These are phyloP conservation scores for Capitulum mitella DNA, from an alignment of 2,888 invertebrate genomes.

Conservation along the genomic window DNA sequence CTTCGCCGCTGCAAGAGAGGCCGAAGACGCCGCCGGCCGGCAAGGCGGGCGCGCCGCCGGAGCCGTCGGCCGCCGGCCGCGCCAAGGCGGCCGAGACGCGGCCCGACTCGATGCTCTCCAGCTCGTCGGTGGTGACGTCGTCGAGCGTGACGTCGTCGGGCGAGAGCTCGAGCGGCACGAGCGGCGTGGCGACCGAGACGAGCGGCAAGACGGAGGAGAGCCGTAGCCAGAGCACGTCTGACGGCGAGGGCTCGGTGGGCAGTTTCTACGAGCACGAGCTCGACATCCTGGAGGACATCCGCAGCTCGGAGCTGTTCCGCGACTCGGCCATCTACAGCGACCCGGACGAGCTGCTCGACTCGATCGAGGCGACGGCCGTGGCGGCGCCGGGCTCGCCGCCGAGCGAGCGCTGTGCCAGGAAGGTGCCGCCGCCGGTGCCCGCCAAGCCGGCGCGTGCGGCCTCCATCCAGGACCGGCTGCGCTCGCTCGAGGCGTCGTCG, in stretches of 20 bases:
- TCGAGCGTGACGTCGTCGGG: too few relatives aligned
- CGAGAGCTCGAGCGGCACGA: slow-evolving; percentile 10
- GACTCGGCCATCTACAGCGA: slow-evolving; percentile 80
- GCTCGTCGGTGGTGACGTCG: slow-evolving; percentile 28
- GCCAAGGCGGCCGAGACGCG: slow-evolving; percentile 36
- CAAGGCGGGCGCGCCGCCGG: slow-evolving; percentile 28
- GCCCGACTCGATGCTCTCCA: slow-evolving; percentile 29
- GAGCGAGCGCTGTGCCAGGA: slow-evolving; percentile 39
- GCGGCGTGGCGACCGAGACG: slow-evolving; percentile 26
- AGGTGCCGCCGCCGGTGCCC: slow-evolving; percentile 59
- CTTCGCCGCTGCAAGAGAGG: slow-evolving; percentile 44
- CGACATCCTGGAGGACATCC: slow-evolving; percentile 62
- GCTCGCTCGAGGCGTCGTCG: slow-evolving; percentile 41
- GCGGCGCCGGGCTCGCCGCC: slow-evolving; percentile 40
- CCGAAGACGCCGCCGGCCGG: neutral
- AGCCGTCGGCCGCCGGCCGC: slow-evolving; percentile 18
- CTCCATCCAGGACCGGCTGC: slow-evolving; percentile 41
- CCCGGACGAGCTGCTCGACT: slow-evolving; percentile 48
- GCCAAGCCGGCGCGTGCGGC: slow-evolving; percentile 39
- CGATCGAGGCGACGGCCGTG: slow-evolving; percentile 29
- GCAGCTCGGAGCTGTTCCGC: slow-evolving; percentile 62
- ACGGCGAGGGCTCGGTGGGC: slow-evolving; percentile 52
- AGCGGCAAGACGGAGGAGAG: slow-evolving; percentile 33
- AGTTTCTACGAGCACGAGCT: slow-evolving; percentile 69
- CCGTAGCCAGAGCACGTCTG: slow-evolving; percentile 37